Conservation (phyloP, 2,888 invertebrate genomes). For the Oscheius sp. region DNA sequence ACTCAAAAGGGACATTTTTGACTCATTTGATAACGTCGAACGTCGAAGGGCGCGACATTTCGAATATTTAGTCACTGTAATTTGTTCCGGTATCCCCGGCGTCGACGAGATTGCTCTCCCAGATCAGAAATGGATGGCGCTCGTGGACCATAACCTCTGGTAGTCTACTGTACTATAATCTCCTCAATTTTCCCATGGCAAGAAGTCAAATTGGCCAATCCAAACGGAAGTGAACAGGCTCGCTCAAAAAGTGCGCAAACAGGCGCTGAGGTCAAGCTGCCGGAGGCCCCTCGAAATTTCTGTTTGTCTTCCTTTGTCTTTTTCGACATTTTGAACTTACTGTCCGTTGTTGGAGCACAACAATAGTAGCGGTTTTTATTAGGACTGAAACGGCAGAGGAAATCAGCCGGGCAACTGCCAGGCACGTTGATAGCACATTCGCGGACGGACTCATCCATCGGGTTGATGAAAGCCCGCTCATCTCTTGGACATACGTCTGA, state of each 20-base stretch:
- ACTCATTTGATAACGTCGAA: too few species aligned
- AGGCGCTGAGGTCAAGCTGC: conserved; percentile 22
- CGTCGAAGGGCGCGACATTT: too few species aligned
- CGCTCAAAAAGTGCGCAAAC: conserved; percentile 26
- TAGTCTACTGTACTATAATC: neutral
- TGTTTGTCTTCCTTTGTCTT: neutral
- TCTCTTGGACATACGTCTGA: conserved; percentile 62
- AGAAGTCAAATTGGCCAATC: neutral
- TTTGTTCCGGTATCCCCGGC: too few species aligned
- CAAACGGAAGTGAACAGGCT: conserved; percentile 7
- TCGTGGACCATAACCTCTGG: neutral
- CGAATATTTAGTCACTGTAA: too few species aligned
- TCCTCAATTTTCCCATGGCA: conserved; percentile 3
- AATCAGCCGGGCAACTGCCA: conserved; percentile 67
- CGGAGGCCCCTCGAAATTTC: conserved; percentile 1
- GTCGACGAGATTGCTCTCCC: too few species aligned
- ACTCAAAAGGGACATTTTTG: neutral
- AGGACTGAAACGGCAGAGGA: conserved; percentile 66
- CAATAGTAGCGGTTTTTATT: conserved; percentile 67
- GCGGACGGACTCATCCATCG: conserved; percentile 63
- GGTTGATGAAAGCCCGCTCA: conserved; percentile 58
- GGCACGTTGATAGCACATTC: conserved; percentile 69
- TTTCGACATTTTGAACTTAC: conserved; percentile 41
- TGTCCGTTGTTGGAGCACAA: conserved; percentile 67
- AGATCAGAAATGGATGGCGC: too few species aligned